These are phyloP conservation scores for Gerris buenoi DNA, from an alignment of 1,140 invertebrate genomes.

Conservation along the genomic window DNA sequence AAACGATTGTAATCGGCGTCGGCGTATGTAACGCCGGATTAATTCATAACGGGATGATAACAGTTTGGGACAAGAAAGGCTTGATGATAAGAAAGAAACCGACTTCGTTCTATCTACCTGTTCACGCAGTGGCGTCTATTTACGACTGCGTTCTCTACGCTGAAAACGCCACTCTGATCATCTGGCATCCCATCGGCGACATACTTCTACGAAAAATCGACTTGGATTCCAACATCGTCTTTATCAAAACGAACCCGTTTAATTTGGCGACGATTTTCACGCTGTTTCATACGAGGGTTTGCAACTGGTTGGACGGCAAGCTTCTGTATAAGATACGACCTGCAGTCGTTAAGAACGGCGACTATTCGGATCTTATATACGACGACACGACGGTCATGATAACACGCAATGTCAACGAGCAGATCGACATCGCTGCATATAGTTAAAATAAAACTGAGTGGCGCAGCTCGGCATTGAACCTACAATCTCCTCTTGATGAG, in stretches of 20 bases:
- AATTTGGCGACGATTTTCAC: neutral
- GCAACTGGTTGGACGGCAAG: neutral
- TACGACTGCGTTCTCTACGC: slow-evolving; percentile 9
- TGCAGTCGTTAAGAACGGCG: neutral
- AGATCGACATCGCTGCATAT: neutral
- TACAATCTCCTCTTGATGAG: no score
- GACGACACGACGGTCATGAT: neutral
- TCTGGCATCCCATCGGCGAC: slow-evolving; percentile 11
- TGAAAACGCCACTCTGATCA: slow-evolving; percentile 8
- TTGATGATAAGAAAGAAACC: neutral
- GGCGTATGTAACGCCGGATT: slow-evolving; percentile 9
- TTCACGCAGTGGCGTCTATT: slow-evolving; percentile 2
- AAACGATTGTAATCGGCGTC: slow-evolving; percentile 5
- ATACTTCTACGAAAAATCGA: neutral
- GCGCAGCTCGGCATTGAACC: no score
- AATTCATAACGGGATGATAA: slow-evolving; percentile 10
- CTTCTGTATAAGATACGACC: neutral
- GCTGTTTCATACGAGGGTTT: neutral
- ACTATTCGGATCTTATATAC: neutral
- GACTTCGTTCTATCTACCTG: slow-evolving; percentile 4
- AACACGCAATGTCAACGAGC: neutral
- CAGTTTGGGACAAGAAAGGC: slow-evolving; percentile 8
- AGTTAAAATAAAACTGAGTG: neutral
- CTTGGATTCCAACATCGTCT: neutral
- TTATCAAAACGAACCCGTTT: neutral